A percentile compares a stretch with the other conserved stretches of the same genome.
These are phyloP conservation scores for Nymphalis c-album DNA, from an alignment of 2,888 invertebrate genomes.

Conservation along the genomic window DNA sequence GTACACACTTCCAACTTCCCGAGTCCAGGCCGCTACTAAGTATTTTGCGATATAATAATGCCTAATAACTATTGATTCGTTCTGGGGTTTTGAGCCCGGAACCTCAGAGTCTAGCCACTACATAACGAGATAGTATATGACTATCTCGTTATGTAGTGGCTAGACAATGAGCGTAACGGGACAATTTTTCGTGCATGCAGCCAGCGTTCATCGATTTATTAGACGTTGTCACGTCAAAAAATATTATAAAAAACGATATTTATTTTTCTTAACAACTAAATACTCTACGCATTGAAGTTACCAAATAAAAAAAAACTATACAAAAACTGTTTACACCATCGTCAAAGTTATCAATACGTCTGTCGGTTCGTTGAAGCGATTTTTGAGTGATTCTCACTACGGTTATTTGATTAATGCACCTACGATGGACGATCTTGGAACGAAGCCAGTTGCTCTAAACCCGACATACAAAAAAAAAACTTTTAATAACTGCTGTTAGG, in stretches of 20 bases:
- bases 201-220: too few species aligned
- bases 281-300: constrained; percentile 24
- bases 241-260: not conserved
- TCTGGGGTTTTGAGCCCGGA: too few species aligned
- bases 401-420: constrained; percentile 53
- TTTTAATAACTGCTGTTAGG: constrained; percentile 54
- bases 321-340: constrained; percentile 59
- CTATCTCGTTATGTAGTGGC: too few species aligned
- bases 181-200: too few species aligned
- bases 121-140: too few species aligned
- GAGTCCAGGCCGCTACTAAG: too few species aligned
- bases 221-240: too few species aligned
- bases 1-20: too few species aligned
- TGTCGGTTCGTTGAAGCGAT: constrained; percentile 54
- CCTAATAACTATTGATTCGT: too few species aligned
- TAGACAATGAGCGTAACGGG: too few species aligned
- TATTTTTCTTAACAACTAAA: constrained; percentile 1
- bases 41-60: too few species aligned
- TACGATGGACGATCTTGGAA: constrained; percentile 41
- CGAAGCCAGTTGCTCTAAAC: constrained; percentile 49
- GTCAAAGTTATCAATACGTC: constrained; percentile 62
- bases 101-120: too few species aligned
- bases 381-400: constrained; percentile 60
- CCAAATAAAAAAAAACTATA: constrained; percentile 33
- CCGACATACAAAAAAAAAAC: constrained; percentile 43